Base-by-base conservation (phyloP, 2,113 vertebrate species). In the Hippocampus abdominalis region DNA sequence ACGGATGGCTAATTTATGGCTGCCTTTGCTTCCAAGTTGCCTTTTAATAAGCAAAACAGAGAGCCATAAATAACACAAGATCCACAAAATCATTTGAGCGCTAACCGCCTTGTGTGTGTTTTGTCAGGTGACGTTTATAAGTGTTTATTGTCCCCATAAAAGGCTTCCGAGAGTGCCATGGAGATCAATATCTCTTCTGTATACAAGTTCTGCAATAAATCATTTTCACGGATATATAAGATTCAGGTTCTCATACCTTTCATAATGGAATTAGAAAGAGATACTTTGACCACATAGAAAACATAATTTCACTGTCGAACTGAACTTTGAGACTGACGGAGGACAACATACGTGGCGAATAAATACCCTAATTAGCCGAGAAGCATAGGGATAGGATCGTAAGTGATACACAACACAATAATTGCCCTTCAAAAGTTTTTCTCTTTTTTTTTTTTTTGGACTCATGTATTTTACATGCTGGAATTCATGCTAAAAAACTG, bases 71-170 rank as follows among this genome's bases (percentile, higher is more conserved):
- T 81, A 80, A 85, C 71, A 18, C 2, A 23, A 60, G 77, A 64
- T 78, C 77, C 71, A 66, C 69, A 84, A 86, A 88, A 84, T 87
- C 84, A 83, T 78, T 36, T 70, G 76, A 81, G 73, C 70, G 79
- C 82, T 84, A 89, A 75, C 63, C 39, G 15, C 73, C 72, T 54
- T 77, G 69, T 49, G 40, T 78, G 79, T 65, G 63, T 44, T 83
- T 83, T 74, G 73, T 78, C 72, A 83, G 81, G 80, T 84, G 71
- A 80, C 65, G 42, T 85, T 86, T 84, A 78, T 73, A 71, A 48
- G 60, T 64, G 71, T 86, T 85, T 84, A 84, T 81, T 84, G 74
- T 75, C 66, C 56, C 63, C 57, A 74, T 84, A 70, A 74, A 83
- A 72, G 66, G 79, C 64, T 74, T 70, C 2, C 3, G 73, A 81